phyloP scores from a whole-genome alignment of 2,888 invertebrate genomes.

The Parapristionchus giblindavisi region DNA sequence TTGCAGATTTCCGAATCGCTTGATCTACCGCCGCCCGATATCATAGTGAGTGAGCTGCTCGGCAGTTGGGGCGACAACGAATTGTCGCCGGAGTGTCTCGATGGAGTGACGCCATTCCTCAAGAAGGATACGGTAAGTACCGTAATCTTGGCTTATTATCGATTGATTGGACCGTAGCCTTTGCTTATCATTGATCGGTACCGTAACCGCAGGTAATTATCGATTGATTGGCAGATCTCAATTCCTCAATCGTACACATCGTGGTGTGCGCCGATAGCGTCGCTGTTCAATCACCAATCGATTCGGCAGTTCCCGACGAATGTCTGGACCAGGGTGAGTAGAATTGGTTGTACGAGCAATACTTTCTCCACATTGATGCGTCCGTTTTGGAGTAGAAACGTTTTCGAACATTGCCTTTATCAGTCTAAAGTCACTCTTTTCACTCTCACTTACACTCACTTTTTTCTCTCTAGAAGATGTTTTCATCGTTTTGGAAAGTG shows the following conservation, averaged over 20 bases:
- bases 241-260: slow-evolving; percentile 64
- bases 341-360: background rate
- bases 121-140: slow-evolving; percentile 62
- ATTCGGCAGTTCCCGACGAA: slow-evolving; percentile 37
- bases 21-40: slow-evolving; percentile 77
- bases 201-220: background rate
- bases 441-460: too few relatives aligned
- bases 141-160: background rate
- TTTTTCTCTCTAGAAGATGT: too few relatives aligned
- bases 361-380: background rate
- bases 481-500: too few relatives aligned
- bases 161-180: background rate
- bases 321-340: slow-evolving; percentile 6
- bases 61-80: slow-evolving; percentile 99
- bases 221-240: slow-evolving; percentile 42
- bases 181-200: background rate
- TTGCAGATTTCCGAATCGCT: slow-evolving; percentile 70
- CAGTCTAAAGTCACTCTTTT: too few relatives aligned
- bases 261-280: slow-evolving; percentile 83
- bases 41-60: slow-evolving; percentile 85
- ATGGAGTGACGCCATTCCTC: slow-evolving; percentile 72
- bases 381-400: too few relatives aligned
- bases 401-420: too few relatives aligned
- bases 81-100: slow-evolving; percentile 84
- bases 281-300: slow-evolving; percentile 77